Evolutionary conservation across 1,140 invertebrate genomes (phyloP).

Genomic region (Micrasema longulum): DNA sequence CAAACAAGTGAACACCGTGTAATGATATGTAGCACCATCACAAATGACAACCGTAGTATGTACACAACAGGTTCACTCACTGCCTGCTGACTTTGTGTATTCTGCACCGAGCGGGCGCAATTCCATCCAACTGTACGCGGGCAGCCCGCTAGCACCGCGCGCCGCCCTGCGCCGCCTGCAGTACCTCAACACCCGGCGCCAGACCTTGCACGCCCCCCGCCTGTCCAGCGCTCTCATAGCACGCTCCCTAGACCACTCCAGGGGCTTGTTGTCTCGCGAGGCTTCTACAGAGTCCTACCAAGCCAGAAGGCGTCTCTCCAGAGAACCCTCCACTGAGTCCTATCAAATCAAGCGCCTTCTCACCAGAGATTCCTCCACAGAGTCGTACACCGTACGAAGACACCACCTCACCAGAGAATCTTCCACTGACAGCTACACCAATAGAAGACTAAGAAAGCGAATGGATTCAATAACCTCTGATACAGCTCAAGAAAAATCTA

Average conservation of each 20-base stretch:
- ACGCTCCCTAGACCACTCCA: constrained; percentile 46
- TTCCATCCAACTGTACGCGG: constrained; percentile 50
- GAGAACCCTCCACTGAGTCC: constrained; percentile 50
- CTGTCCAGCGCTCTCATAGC: constrained; percentile 44
- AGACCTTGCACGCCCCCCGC: constrained; percentile 54
- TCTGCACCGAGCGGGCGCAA: constrained; percentile 69
- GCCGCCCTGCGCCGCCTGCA: constrained; percentile 47
- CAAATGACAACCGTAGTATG: constrained; percentile 20
- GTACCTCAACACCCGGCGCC: constrained; percentile 57
- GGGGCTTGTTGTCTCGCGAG: constrained; percentile 48
- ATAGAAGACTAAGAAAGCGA: constrained; percentile 54
- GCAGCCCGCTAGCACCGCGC: constrained; percentile 46
- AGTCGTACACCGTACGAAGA: constrained; percentile 58
- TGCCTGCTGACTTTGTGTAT: constrained; percentile 78
- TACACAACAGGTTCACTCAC: constrained; percentile 71
- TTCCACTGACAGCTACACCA: constrained; percentile 60
- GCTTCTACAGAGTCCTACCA: constrained; percentile 50
- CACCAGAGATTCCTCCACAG: constrained; percentile 51
- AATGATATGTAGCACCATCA: constrained; percentile 54
- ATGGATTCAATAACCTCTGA: constrained; percentile 53
- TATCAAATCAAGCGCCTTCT: constrained; percentile 49
- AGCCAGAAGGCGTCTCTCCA: constrained; percentile 40
- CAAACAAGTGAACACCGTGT: too few species aligned
- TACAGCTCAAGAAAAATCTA: constrained; percentile 38
- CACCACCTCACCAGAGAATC: constrained; percentile 63